Conservation (phyloP, 1,140 invertebrate genomes). For the Agrilus planipennis region DNA sequence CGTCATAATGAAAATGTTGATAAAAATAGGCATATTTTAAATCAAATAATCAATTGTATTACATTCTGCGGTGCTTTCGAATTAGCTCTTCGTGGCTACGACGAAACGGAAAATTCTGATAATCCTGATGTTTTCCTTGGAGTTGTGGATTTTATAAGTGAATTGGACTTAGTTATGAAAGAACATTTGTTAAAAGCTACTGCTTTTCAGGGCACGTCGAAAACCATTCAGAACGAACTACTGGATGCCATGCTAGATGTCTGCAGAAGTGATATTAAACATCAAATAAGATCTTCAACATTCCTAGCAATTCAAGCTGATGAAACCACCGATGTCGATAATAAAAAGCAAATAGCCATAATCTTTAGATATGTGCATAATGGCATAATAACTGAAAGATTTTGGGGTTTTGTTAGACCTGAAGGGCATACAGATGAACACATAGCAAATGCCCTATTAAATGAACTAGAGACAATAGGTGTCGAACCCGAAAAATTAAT, state of each 20-base stretch:
- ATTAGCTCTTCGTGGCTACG: conserved; percentile 6
- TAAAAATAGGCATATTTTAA: conserved; percentile 10
- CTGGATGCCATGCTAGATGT: conserved; percentile 5
- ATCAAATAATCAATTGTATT: conserved; percentile 9
- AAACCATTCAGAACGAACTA: conserved; percentile 9
- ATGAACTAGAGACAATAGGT: not conserved
- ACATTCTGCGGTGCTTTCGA: conserved; percentile 11
- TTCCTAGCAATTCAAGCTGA: conserved; percentile 9
- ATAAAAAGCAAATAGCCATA: conserved; percentile 10
- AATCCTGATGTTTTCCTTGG: conserved; percentile 7
- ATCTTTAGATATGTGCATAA: conserved; percentile 10
- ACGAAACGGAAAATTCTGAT: conserved; percentile 4
- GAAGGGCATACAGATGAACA: not conserved
- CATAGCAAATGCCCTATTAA: conserved; percentile 1
- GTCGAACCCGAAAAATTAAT: conserved; percentile 17
- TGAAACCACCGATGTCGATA: conserved; percentile 12
- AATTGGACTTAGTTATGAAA: conserved; percentile 6
- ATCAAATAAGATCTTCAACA: conserved; percentile 5
- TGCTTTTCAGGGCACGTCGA: conserved; percentile 10
- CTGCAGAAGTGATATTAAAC: not conserved
- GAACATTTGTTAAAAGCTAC: conserved; percentile 5
- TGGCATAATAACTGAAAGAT: conserved; percentile 10
- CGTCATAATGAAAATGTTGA: conserved; percentile 8
- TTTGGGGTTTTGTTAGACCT: conserved; percentile 9
- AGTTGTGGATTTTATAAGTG: conserved; percentile 4